A percentile compares a stretch with the other conserved stretches of the same genome.
Conservation (phyloP, 37 sponge, comb jelly and placozoan genomes). For the Axinella damicornis region DNA sequence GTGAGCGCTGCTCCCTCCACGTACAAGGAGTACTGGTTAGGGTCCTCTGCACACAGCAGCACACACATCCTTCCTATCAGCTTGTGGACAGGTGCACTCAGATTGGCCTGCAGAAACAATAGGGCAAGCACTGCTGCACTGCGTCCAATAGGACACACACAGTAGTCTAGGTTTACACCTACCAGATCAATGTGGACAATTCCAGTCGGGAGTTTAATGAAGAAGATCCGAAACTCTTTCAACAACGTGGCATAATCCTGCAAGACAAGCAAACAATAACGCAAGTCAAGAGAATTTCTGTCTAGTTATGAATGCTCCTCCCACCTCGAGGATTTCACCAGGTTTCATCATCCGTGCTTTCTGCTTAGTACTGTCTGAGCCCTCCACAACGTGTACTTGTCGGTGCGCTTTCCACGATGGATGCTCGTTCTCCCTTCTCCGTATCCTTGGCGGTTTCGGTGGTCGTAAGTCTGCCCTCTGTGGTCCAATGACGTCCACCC, state of each 20-base stretch:
- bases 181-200: slow-evolving; percentile 37
- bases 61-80: slow-evolving; percentile 41
- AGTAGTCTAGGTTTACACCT: not conserved
- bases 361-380: too few species aligned
- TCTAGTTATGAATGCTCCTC: too few species aligned
- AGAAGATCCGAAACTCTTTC: slow-evolving; percentile 47
- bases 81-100: slow-evolving; percentile 30
- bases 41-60: slow-evolving; percentile 44
- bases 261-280: too few species aligned
- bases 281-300: too few species aligned
- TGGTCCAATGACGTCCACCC: too few species aligned
- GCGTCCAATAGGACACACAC: too few species aligned
- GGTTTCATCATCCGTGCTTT: not conserved
- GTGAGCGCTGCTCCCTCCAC: slow-evolving; percentile 76
- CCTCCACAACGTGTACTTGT: too few species aligned
- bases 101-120: slow-evolving; percentile 19
- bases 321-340: slow-evolving; percentile 6
- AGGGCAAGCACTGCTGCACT: too few species aligned
- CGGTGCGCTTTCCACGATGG: too few species aligned
- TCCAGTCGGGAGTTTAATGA: slow-evolving; percentile 42
- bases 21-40: slow-evolving; percentile 50
- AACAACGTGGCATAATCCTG: slow-evolving; percentile 45
- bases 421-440: too few species aligned
- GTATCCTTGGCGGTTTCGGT: too few species aligned
- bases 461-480: too few species aligned